These are phyloP conservation scores for Buphagus erythrorhynchus DNA, from an alignment of 2,797 vertebrate species.

Conservation along the genomic window DNA sequence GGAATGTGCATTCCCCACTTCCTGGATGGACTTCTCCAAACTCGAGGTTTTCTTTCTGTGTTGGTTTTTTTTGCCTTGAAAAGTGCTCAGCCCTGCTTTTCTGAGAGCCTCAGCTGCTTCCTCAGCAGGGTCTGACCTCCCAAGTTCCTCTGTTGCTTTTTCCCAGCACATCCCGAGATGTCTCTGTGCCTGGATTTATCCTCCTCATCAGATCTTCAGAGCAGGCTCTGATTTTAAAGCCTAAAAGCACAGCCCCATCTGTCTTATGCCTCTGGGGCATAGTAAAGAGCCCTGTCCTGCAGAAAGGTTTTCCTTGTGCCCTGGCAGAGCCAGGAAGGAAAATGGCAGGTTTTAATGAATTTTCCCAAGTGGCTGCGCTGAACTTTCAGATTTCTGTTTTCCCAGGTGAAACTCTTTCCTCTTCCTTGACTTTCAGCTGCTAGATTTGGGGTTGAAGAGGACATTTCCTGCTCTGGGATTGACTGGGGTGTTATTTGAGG, in stretches of 20 bases:
- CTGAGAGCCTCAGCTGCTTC: neutral
- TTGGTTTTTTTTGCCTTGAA: neutral
- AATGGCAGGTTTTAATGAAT: neutral
- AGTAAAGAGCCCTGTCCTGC: neutral
- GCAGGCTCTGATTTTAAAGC: neutral
- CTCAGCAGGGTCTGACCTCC: neutral
- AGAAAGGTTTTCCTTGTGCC: neutral
- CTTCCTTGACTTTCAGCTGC: rapidly evolving
- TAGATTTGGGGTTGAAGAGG: neutral
- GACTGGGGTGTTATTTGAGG: neutral
- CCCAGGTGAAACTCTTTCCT: neutral
- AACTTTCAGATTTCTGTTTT: neutral
- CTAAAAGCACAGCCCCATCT: constrained; percentile 43
- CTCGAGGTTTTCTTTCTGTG: too few species aligned
- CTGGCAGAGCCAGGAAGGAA: neutral
- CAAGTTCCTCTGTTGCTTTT: neutral
- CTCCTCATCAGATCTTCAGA: rapidly evolving
- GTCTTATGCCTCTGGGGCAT: neutral
- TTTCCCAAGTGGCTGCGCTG: neutral
- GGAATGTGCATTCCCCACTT: rapidly evolving
- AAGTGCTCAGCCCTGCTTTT: neutral
- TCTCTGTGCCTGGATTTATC: neutral
- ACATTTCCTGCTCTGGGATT: neutral
- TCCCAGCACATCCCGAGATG: neutral
- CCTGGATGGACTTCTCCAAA: neutral